Base-by-base conservation (phyloP, 2,888 invertebrate genomes). In the Torymus aiolomorphi region DNA sequence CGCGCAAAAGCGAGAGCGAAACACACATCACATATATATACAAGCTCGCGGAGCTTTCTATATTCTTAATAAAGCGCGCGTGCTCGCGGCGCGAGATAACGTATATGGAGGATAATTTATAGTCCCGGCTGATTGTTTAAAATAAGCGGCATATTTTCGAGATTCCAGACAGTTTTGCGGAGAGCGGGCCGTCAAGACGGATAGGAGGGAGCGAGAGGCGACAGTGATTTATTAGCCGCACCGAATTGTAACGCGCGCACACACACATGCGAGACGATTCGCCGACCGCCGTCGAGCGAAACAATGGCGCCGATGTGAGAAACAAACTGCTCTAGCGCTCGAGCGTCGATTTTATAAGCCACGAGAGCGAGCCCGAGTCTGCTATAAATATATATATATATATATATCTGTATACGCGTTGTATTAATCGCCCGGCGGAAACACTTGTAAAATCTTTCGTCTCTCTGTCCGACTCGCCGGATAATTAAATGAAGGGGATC, bases 141-240 rank as follows among this genome's bases (percentile, higher is more conserved):
- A 79, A 79, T 81, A 76, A 81, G 76, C 79, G 79, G 79, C 76
- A 71, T 63, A 79, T 81, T 81, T 76, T 62, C 76, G 76, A 78
- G 79, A 81, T 81, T 81, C 81, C 81, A 61, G 72, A 67, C 74
- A 51, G 51, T 72, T 73, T 76, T 73, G 31, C 72, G 72, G 42
- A 70, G 71, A 66, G 62, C 8, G 8, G 31, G 8, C 59, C n/a
- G 67, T 61, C 20, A 54, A 73, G 57, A 59, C 49, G 16, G 1
- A n/a, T 11, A 31, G 24, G 51, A 56, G 66, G 54, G 52, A 63
- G 42, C 24, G 49, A 80, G 83, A 83, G 85, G 83, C 84, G 85
- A 83, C 83, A 80, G 80, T 83, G 84, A 86, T 85, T 85, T 86
- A 86, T 87, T 83, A 84, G 81, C 67, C 80, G 73, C 51, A 61